These are phyloP conservation scores for Amazona vittata DNA, from an alignment of 2,113 vertebrate species.

Conservation along the genomic window DNA sequence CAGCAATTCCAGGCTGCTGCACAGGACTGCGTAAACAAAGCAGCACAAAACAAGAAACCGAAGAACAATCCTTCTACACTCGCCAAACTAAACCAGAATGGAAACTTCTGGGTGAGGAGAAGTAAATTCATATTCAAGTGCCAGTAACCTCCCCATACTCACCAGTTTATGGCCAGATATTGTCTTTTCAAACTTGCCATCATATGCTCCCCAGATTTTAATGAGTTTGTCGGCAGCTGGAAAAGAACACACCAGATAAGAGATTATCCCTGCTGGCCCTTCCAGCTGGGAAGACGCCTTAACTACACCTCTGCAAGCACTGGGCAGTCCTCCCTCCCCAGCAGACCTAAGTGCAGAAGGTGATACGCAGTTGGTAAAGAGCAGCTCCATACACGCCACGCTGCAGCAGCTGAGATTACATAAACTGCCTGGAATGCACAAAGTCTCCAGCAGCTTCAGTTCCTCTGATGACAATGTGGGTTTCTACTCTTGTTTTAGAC, in stretches of 20 bases:
- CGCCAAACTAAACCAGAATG: background rate
- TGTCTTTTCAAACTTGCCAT: slow-evolving; percentile 99
- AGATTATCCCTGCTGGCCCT: background rate
- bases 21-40: background rate
- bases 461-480: slow-evolving; percentile 12
- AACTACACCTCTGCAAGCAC: background rate
- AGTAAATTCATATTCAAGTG: background rate
- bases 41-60: background rate
- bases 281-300: background rate
- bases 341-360: background rate
- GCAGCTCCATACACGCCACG: background rate
- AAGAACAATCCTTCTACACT: background rate
- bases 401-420: slow-evolving; percentile 55
- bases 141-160: slow-evolving; percentile 60
- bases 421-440: slow-evolving; percentile 60
- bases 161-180: slow-evolving; percentile 98
- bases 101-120: background rate
- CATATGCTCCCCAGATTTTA: slow-evolving; percentile 98
- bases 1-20: background rate
- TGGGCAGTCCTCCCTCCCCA: background rate
- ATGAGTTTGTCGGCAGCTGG: slow-evolving; percentile 98
- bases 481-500: slow-evolving; percentile 32
- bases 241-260: background rate
- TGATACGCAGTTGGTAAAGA: background rate
- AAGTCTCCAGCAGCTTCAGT: background rate